phyloP scores from a whole-genome alignment of 2,113 vertebrate species.

The Syrrhaptes paradoxus region DNA sequence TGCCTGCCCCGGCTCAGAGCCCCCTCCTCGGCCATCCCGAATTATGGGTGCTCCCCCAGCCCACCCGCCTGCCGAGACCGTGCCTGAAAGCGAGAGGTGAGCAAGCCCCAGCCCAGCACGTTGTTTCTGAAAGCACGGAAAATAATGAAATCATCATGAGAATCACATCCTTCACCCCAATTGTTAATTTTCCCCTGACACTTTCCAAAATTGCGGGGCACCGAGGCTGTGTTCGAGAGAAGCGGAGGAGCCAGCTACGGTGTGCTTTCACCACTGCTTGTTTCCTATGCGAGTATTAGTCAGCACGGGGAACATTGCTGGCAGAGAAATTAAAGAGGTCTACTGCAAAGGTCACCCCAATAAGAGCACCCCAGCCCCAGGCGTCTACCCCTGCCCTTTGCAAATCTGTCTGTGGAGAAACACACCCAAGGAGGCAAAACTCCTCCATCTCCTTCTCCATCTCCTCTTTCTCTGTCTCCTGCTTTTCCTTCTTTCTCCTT shows the following conservation, averaged over 20 bases:
- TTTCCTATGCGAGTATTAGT: constrained; percentile 8
- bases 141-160: not conserved
- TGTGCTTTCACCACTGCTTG: not conserved
- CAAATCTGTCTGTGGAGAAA: not conserved
- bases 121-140: not conserved
- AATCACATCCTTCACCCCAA: not conserved
- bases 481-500: no score
- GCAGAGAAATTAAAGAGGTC: not conserved
- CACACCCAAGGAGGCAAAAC: not conserved
- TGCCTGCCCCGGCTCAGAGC: not conserved
- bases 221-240: not conserved
- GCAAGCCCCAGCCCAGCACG: not conserved
- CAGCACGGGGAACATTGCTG: accelerated
- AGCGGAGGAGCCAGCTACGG: not conserved
- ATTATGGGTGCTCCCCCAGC: not conserved
- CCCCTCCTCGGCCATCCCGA: not conserved
- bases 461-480: not conserved
- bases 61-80: accelerated
- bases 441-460: accelerated
- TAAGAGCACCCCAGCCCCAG: not conserved
- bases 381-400: not conserved
- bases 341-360: not conserved
- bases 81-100: not conserved
- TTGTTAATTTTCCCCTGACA: constrained; percentile 10
- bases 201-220: not conserved